Percentiles rank a stretch among this genome's conserved stretches.
Evolutionary conservation across 1,140 invertebrate species (phyloP).

Genomic region (Drosophila lini): DNA sequence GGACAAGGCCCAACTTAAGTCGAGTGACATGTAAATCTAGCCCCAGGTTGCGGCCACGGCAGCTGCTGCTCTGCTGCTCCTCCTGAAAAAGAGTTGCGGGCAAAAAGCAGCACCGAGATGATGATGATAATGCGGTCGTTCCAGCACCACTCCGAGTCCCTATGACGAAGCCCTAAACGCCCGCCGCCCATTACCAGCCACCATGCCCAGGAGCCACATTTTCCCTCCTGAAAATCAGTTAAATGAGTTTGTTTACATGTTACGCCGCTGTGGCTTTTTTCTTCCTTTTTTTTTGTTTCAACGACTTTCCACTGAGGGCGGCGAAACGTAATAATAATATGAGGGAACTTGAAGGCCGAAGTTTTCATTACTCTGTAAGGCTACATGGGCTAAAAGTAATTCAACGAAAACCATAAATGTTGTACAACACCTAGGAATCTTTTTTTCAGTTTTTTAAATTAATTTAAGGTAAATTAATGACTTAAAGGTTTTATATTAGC

Average conservation of each 20-base stretch:
- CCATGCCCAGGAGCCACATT: slow-evolving; percentile 75
- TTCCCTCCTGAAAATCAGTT: slow-evolving; percentile 79
- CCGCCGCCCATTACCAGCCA: slow-evolving; percentile 37
- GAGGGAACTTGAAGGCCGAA: slow-evolving; percentile 9
- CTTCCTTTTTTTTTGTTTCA: slow-evolving; percentile 3
- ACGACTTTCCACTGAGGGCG: slow-evolving; percentile 38
- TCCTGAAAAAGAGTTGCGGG: slow-evolving; percentile 67
- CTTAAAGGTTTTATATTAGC: neutral
- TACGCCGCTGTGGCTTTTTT: slow-evolving; percentile 39
- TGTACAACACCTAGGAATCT: too few species aligned
- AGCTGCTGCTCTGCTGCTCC: slow-evolving; percentile 58
- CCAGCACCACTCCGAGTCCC: slow-evolving; percentile 12
- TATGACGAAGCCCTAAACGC: slow-evolving; percentile 1
- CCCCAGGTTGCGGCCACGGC: slow-evolving; percentile 62
- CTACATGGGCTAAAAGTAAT: neutral
- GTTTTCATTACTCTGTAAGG: slow-evolving; percentile 3
- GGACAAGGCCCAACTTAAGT: slow-evolving; percentile 57
- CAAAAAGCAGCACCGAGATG: slow-evolving; percentile 47
- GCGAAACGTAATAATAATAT: slow-evolving; percentile 39
- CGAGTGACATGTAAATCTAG: slow-evolving; percentile 80
- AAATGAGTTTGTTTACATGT: slow-evolving; percentile 83
- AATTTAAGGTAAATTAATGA: neutral
- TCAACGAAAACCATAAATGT: neutral
- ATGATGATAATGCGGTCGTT: slow-evolving; percentile 54
- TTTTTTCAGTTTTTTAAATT: neutral